These are phyloP conservation scores for human DNA, from an alignment of 2,113 vertebrate genomes.

Conservation along the genomic window GRCh38 chr2:35938001-35938500, in stretches of 20 bases:
- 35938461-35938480: not conserved
- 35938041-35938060: constrained; percentile 44
- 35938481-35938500: not conserved
- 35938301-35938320: not conserved
- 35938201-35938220: constrained; percentile 44
- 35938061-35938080: constrained; percentile 28
- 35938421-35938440: not conserved
- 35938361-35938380: not conserved
- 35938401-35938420: not conserved
- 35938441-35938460: not conserved
- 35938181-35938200: constrained; percentile 32
- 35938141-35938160: constrained; percentile 34
- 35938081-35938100: constrained; percentile 8
- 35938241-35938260: not conserved
- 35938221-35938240: not conserved
- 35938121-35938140: not conserved
- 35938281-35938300: not conserved
- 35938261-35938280: not conserved
- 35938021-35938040: constrained; percentile 1
- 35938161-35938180: not conserved
- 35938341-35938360: not conserved
- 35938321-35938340: not conserved
- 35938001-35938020: constrained; percentile 32
- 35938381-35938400: constrained; percentile 27
- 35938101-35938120: not conserved